phyloP scores from a whole-genome alignment of 2,888 invertebrate species.

The Odontothrips loti region DNA sequence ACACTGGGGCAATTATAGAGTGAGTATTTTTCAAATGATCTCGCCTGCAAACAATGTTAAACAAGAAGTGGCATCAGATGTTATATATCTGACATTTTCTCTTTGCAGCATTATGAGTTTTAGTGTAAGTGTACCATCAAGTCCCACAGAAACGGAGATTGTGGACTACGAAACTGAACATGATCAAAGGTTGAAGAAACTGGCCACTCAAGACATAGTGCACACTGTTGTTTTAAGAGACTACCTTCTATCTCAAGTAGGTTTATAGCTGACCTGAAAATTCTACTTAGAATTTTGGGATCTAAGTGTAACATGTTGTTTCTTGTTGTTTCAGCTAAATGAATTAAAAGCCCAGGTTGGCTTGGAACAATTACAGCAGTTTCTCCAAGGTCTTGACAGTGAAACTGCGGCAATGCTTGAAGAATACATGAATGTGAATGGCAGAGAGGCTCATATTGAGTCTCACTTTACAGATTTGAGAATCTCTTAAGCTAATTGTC shows the following conservation, averaged over 20 bases:
- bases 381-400: conserved; percentile 67
- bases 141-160: conserved; percentile 49
- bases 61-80: not conserved
- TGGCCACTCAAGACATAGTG: conserved; percentile 72
- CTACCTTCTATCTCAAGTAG: conserved; percentile 66
- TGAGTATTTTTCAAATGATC: conserved; percentile 42
- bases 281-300: conserved; percentile 13
- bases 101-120: conserved; percentile 42
- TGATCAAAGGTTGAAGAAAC: conserved; percentile 64
- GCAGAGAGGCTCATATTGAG: not conserved
- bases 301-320: not conserved
- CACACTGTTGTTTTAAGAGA: conserved; percentile 70
- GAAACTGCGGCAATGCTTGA: conserved; percentile 58
- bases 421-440: conserved; percentile 31
- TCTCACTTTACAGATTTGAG: not conserved
- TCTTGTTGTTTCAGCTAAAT: conserved; percentile 53
- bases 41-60: not conserved
- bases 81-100: conserved; percentile 26
- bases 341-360: conserved; percentile 71
- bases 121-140: conserved; percentile 50
- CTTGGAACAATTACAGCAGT: conserved; percentile 65
- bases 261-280: conserved; percentile 34
- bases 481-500: not conserved
- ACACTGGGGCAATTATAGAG: conserved; percentile 58
- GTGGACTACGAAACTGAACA: conserved; percentile 65